Percentiles rank a stretch among this genome's conserved stretches.
Conservation (phyloP, 2,888 invertebrate species). For the Thysanoteuthis rhombus region DNA sequence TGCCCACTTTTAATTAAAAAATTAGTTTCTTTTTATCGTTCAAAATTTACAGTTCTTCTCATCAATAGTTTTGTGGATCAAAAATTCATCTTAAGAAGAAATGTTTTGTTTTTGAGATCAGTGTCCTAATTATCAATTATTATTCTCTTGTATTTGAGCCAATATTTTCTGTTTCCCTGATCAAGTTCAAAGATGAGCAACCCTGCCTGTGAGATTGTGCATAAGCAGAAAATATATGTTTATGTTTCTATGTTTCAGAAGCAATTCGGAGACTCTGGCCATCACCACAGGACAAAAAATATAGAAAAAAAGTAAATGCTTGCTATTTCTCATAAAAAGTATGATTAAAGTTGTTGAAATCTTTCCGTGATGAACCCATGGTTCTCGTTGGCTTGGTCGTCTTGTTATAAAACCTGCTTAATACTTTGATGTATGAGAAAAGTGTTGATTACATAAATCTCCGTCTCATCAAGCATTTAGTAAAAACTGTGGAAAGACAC, state of each 20-base stretch:
- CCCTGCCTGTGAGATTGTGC: not conserved
- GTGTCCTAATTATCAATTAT: not conserved
- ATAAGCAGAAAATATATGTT: not conserved
- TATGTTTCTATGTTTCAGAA: not conserved
- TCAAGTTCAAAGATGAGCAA: not conserved
- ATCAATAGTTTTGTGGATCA: not conserved
- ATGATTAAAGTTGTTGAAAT: not conserved
- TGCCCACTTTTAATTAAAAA: not conserved
- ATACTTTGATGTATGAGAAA: not conserved
- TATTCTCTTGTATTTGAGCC: not conserved
- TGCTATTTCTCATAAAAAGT: not conserved
- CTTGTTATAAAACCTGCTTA: not conserved
- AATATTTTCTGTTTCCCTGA: not conserved
- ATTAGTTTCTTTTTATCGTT: not conserved
- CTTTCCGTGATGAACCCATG: not conserved
- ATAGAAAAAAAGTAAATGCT: not conserved
- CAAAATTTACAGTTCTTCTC: not conserved
- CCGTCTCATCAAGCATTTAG: not conserved
- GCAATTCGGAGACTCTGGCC: not conserved
- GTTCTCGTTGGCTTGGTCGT: not conserved
- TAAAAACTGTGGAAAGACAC: not conserved
- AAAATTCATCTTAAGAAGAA: not conserved
- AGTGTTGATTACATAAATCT: not conserved
- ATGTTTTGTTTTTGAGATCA: not conserved
- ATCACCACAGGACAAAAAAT: not conserved